Conservation (phyloP, 2,888 invertebrate genomes). For the Thymelicus sylvestris region DNA sequence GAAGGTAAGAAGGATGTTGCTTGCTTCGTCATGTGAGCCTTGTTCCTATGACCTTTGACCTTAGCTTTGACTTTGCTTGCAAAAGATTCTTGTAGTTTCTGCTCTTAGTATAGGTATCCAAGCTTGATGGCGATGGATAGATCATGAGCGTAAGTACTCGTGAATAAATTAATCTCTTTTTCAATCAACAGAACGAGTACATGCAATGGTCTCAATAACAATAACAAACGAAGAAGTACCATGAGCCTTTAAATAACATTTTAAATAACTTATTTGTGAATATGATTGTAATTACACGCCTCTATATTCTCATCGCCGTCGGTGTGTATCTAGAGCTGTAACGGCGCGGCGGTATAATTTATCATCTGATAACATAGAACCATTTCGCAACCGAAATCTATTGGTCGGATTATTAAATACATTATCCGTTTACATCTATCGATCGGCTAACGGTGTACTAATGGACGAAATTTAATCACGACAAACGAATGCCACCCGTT, state of each 20-base stretch:
- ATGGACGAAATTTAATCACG: conserved; percentile 83
- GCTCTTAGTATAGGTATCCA: too few relatives aligned
- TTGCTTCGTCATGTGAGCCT: too few relatives aligned
- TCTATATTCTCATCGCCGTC: conserved; percentile 22
- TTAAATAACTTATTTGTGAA: conserved; percentile 28
- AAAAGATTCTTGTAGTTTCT: too few relatives aligned
- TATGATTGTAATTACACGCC: conserved; percentile 31
- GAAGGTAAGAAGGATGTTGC: too few relatives aligned
- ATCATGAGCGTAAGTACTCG: not conserved
- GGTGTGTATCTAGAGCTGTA: conserved; percentile 32
- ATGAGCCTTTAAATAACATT: conserved; percentile 21
- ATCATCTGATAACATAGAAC: conserved; percentile 54
- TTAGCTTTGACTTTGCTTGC: too few relatives aligned
- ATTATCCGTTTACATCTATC: conserved; percentile 71
- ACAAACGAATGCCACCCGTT: conserved; percentile 84
- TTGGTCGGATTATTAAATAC: conserved; percentile 74
- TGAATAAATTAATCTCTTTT: conserved; percentile 7
- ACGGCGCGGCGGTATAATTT: conserved; percentile 38
- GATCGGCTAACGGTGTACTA: conserved; percentile 76
- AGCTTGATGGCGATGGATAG: too few relatives aligned
- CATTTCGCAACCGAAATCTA: conserved; percentile 67
- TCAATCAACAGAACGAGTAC: not conserved
- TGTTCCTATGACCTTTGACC: too few relatives aligned
- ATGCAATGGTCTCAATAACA: not conserved
- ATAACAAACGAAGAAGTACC: not conserved